phyloP scores from a whole-genome alignment of 2,113 vertebrate species.

The Struthio camelus region DNA sequence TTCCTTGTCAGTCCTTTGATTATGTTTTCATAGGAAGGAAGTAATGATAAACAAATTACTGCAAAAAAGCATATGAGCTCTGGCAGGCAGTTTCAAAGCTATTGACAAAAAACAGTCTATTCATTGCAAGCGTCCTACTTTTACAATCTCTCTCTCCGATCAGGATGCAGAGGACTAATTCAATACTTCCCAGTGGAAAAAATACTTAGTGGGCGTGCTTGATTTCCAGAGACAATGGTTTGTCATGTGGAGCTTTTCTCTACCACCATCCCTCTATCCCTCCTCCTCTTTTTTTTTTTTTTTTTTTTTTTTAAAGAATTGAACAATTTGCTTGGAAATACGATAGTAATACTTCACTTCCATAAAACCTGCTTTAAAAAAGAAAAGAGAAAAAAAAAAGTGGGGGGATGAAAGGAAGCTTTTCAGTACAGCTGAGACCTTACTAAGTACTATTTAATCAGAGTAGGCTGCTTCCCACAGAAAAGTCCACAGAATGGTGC shows the following conservation, averaged over 20 bases:
- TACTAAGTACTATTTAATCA: not conserved
- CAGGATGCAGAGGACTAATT: slow-evolving; percentile 46
- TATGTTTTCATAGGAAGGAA: slow-evolving; percentile 68
- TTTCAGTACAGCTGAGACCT: not conserved
- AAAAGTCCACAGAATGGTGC: not conserved
- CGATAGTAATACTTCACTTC: not conserved
- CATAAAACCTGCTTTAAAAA: not conserved
- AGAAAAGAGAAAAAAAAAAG: not conserved
- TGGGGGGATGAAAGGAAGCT: not conserved
- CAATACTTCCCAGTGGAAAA: slow-evolving; percentile 3
- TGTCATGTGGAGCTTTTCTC: slow-evolving; percentile 24
- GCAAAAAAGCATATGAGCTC: slow-evolving; percentile 31
- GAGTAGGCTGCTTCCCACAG: not conserved
- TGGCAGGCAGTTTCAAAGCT: slow-evolving; percentile 41
- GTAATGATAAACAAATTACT: slow-evolving; percentile 61
- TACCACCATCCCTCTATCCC: not conserved
- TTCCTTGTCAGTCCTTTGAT: slow-evolving; percentile 38
- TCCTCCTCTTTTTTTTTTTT: fast-evolving
- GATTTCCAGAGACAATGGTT: slow-evolving; percentile 21
- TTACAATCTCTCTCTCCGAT: slow-evolving; percentile 34
- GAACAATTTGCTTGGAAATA: slow-evolving; percentile 4
- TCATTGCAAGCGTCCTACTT: not conserved
- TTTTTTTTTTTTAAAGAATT: not conserved
- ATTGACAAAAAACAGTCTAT: slow-evolving; percentile 27
- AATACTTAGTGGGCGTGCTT: slow-evolving; percentile 14